Conservation (phyloP, 2,113 vertebrate species). For the Tretioscincus oriximinensis region DNA sequence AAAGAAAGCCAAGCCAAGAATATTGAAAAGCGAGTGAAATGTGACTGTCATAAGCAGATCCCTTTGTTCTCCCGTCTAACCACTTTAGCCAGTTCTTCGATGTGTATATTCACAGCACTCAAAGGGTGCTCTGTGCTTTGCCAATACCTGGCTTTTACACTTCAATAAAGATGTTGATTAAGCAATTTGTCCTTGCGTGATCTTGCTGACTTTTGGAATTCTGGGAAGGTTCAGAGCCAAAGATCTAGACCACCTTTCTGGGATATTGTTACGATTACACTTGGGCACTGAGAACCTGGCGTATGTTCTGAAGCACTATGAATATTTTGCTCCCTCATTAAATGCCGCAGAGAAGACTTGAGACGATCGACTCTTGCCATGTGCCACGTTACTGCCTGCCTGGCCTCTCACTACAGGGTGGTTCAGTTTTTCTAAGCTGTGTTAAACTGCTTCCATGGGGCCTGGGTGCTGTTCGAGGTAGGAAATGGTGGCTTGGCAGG, state of each 20-base stretch:
- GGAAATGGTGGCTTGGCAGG: too few species aligned
- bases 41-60: neutral
- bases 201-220: neutral
- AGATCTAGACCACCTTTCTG: neutral
- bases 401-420: too few species aligned
- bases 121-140: neutral
- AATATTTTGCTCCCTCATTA: too few species aligned
- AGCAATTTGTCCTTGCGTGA: neutral
- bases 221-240: neutral
- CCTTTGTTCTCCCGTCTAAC: neutral
- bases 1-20: conserved; percentile 9
- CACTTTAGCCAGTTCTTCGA: neutral
- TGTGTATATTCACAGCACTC: neutral
- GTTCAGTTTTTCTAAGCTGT: too few species aligned
- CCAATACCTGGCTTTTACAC: neutral
- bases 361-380: too few species aligned
- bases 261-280: neutral
- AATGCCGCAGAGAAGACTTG: too few species aligned
- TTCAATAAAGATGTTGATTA: conserved; percentile 4
- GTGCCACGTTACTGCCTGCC: too few species aligned
- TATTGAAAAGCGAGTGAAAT: neutral
- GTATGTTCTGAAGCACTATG: too few species aligned
- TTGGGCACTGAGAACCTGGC: neutral
- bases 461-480: too few species aligned
- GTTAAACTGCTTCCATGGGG: too few species aligned